Base-by-base conservation (phyloP, 1,140 invertebrate genomes). In the Heliconius congener region DNA sequence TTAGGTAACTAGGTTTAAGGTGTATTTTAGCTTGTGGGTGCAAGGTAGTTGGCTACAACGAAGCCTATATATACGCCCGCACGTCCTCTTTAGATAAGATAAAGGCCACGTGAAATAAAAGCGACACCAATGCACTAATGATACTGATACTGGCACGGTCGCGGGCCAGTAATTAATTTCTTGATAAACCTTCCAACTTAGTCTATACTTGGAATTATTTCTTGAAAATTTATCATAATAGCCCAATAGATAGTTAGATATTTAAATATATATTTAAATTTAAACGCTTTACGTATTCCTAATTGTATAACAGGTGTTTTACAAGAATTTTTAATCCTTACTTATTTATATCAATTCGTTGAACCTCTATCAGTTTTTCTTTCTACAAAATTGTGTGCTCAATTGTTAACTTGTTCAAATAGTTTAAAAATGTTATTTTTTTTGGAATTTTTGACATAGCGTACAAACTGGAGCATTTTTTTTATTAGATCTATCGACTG, bases 11-110 rank as follows among this genome's bases (percentile, higher is more conserved):
- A 19, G 3, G 1, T 4, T 70, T 87, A 87, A 73, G 78, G 84
- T 86, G 72, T 1, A 85, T 74, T 73, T 82, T 90, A 1, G 5
- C 16, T 74, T 84, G 79, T 27, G 46, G 30, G 9, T 9, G 71
- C 27, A 66, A 52, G 74, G 84, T 83, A 81, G 85, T 88, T 87
- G 81, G 79, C 81, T 88, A 90, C 89, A 91, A 87, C 91, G 89
- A 90, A 88, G 85, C 87, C 85, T 91, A 89, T 91, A 66, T 30
- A 89, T 91, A 92, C 90, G 86, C 90, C 91, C 91, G 93, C 90
- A 94, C 93, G 93, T 94, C 93, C 93, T 94, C 93, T 93, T 92
- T 94, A 92, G 92, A 94, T 94, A 92, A 94, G 93, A 94, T 94
- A 94, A 91, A 88, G 90, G 88, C 86, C 88, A 91, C 85, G 87